Base-by-base conservation (phyloP, 2,113 vertebrate species). In the Castor canadensis region DNA sequence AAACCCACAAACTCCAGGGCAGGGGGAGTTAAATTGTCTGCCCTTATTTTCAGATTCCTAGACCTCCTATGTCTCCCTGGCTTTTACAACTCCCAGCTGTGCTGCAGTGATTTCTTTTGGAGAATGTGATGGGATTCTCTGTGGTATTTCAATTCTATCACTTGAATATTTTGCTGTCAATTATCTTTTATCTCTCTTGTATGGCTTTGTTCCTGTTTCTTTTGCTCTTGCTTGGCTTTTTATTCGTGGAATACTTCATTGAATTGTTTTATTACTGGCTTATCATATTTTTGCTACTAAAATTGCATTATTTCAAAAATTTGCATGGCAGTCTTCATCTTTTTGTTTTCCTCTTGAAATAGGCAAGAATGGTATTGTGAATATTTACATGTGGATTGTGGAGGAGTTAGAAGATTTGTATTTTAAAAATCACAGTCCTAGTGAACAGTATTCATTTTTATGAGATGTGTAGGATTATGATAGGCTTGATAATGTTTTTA, bases 121-220 rank as follows among this genome's bases (percentile, higher is more conserved):
- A 91, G 82, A 80, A 38, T 85, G 19, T 71, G 66, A 62, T 85
- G 66, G 35, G 26, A 84, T 85, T 95, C 71, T 96, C 83, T 35
- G 49, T 67, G 26, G 64, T 80, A 69, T 81, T 97, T 96, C 71
- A 67, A 11, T 91, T 52, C 6, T 79, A 24, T 80, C 40, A 72
- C 26, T 52, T 17, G n/a, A 83, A 30, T 26, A 54, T 38, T 89
- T 92, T 67, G 35, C 38, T 40, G 43, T 54, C 38, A 40, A 17
- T 88, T 73, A 88, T n/a, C 40, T 87, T 80, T 69, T 45, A 62
- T 71, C 5, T 75, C 9, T 80, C 66, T 83, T 67, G 22, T 12
- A 15, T 58, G 47, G 35, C 15, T 71, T 95, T 94, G 32, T 38
- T 81, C 49, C 80, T 67, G 20, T 58, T 75, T 80, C 17, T 58